These are phyloP conservation scores for Mechanitis mazaeus DNA, from an alignment of 2,888 invertebrate species.

Conservation along the genomic window DNA sequence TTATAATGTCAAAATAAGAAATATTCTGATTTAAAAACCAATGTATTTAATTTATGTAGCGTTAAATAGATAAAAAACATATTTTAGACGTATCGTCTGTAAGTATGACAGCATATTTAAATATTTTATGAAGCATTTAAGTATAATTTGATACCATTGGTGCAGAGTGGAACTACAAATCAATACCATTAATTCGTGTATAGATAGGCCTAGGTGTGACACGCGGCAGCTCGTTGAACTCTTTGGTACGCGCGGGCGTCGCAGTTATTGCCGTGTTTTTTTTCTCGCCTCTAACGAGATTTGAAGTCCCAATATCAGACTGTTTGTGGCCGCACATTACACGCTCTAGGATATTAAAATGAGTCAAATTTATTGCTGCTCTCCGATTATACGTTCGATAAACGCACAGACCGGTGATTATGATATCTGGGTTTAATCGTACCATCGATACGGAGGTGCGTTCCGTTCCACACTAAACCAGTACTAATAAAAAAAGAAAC, in stretches of 20 bases:
- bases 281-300: constrained; percentile 46
- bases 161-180: constrained; percentile 6
- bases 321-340: constrained; percentile 58
- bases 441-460: constrained; percentile 70
- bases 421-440: constrained; percentile 75
- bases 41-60: constrained; percentile 4
- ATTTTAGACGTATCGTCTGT: neutral
- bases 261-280: constrained; percentile 36
- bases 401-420: constrained; percentile 75
- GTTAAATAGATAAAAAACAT: constrained; percentile 1
- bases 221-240: constrained; percentile 55
- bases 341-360: constrained; percentile 72
- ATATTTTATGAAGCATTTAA: constrained; percentile 19
- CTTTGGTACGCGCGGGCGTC: constrained; percentile 52
- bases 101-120: constrained; percentile 14
- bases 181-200: constrained; percentile 2
- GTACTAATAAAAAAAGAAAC: constrained; percentile 74
- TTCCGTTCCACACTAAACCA: constrained; percentile 72
- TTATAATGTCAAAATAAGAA: neutral
- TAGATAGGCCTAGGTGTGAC: constrained; percentile 12
- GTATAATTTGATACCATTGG: constrained; percentile 45
- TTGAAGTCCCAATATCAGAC: constrained; percentile 52
- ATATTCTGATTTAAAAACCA: constrained; percentile 2
- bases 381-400: constrained; percentile 73
- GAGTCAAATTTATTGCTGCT: constrained; percentile 74